phyloP scores from a whole-genome alignment of 2,113 vertebrate genomes.

The Phodopus roborovskii region DNA sequence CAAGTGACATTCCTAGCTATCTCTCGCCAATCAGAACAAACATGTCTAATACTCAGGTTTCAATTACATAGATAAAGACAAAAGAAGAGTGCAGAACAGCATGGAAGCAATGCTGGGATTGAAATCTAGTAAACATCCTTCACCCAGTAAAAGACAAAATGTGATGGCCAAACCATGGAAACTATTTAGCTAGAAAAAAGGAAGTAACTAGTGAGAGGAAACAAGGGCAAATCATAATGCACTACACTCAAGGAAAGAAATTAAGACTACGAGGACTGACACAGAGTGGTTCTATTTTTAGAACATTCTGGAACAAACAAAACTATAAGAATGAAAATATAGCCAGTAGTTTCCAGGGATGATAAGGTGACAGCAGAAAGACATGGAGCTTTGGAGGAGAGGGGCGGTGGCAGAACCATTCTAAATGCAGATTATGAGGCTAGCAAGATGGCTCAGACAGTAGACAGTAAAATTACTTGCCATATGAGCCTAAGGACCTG shows the following conservation, averaged over 20 bases:
- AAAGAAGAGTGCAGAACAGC: background rate
- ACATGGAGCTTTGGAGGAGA: background rate
- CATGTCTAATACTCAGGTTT: background rate
- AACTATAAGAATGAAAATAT: background rate
- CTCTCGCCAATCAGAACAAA: background rate
- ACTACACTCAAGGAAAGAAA: background rate
- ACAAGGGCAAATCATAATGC: too few relatives aligned
- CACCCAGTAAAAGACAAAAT: background rate
- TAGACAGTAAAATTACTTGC: background rate
- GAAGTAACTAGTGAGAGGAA: background rate
- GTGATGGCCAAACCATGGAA: rapidly evolving
- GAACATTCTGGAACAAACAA: background rate
- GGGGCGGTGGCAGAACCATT: background rate
- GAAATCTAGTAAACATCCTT: background rate
- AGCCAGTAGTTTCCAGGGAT: background rate
- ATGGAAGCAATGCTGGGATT: background rate
- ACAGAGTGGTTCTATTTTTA: background rate
- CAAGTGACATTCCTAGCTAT: background rate
- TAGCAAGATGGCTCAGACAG: background rate
- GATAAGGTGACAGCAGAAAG: background rate
- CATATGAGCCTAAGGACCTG: background rate
- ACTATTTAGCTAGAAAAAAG: background rate
- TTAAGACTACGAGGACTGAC: background rate
- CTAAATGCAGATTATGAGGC: background rate
- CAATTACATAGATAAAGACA: background rate